Base-by-base conservation (phyloP, 2,797 vertebrate species). In the Todus mexicanus region DNA sequence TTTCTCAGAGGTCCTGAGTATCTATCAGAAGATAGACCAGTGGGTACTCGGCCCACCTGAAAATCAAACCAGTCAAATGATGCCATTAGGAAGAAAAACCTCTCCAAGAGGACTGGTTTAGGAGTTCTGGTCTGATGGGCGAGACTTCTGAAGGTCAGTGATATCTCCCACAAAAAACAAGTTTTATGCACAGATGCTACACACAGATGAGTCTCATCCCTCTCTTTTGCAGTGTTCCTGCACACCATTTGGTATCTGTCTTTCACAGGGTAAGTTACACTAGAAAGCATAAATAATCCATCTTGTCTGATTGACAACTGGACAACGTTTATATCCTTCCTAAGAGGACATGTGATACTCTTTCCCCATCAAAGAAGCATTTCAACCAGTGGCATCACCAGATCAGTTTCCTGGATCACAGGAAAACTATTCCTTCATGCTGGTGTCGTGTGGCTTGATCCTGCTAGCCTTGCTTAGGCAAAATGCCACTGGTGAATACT, bases 371-470 rank as follows among this genome's bases (percentile, higher is more conserved):
- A 6, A 40, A 80, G 69, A 92, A 92, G 54, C 6, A 6, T 90
- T 78, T 85, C 0, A 0, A 48, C 15, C 40, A 59, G 33, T 26
- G 37, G 70, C 61, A 87, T 38, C 59, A 81, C 37, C 63, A 56
- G 87, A 87, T 93, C 51, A 57, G 26, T 60, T 91, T 96, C 47
- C n/a, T 51, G 84, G 69, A 95, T 94, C 82, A 94, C 69, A 94
- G 63, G 17, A 70, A 91, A 70, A 21, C 56, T 81, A 15, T 56
- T 90, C 54, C 50, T 35, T 75, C 15, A 5, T 37, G 8, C 31
- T 86, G 60, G 90, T 89, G 70, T 87, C 70, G 22, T 50, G 40
- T 92, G 70, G 65, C 54, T 43, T 84, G 59, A 81, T 92, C 59
- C 79, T 77, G 40, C 59, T 45, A 35, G 51, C 59, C 31, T 63